These are phyloP conservation scores for Dermolepida albohirtum DNA, from an alignment of 2,888 invertebrate species.

Conservation along the genomic window DNA sequence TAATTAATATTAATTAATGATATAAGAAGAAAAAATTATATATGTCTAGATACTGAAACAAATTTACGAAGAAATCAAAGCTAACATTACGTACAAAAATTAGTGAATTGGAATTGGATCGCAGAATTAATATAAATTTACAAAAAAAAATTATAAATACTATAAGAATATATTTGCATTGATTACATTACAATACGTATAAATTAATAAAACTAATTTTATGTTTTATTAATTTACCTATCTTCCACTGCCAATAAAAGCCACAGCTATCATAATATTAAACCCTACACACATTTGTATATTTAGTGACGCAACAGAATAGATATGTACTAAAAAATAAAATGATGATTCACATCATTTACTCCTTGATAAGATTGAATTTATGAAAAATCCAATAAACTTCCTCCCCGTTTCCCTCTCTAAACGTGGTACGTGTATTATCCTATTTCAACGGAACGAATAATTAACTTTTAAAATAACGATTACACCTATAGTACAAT, in stretches of 20 bases:
- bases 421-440: constrained; percentile 18
- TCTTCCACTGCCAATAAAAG: constrained; percentile 16
- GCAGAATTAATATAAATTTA: too few species aligned
- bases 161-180: too few species aligned
- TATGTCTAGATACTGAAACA: too few species aligned
- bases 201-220: too few species aligned
- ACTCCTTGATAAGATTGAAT: constrained; percentile 34
- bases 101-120: too few species aligned
- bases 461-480: constrained; percentile 6
- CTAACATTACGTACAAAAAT: too few species aligned
- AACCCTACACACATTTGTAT: constrained; percentile 28
- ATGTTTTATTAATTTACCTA: too few species aligned
- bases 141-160: too few species aligned
- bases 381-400: constrained; percentile 21
- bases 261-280: constrained; percentile 15
- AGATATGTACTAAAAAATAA: constrained; percentile 31
- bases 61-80: too few species aligned
- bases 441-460: constrained; percentile 18
- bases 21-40: too few species aligned
- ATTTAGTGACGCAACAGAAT: constrained; percentile 33
- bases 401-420: constrained; percentile 25
- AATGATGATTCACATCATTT: constrained; percentile 35
- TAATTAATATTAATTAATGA: too few species aligned
- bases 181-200: too few species aligned
- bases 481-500: constrained; percentile 2